Conservation (phyloP, 1,140 invertebrate species). For the Drosophila simulans region DNA sequence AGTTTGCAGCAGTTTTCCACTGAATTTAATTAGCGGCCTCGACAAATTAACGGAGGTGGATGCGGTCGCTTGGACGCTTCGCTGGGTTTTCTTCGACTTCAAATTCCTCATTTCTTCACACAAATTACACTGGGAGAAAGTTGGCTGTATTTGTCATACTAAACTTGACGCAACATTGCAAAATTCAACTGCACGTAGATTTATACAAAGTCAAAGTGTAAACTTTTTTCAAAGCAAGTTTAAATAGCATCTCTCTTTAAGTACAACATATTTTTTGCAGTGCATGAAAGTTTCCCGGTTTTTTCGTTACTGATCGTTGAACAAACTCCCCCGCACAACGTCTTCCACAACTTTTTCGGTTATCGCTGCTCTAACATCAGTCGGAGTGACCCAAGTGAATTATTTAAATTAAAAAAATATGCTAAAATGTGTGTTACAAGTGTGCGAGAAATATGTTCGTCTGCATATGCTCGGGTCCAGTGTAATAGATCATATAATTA, state of each 20-base stretch:
- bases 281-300: slow-evolving; percentile 49
- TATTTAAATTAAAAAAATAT: slow-evolving; percentile 84
- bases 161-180: background rate
- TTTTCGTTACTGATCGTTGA: slow-evolving; percentile 74
- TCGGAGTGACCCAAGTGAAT: slow-evolving; percentile 60
- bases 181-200: background rate
- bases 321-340: slow-evolving; percentile 22
- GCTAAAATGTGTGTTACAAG: slow-evolving; percentile 83
- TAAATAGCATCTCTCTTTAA: background rate
- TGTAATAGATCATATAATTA: slow-evolving; percentile 83
- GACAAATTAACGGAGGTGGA: slow-evolving; percentile 77
- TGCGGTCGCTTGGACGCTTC: slow-evolving; percentile 78
- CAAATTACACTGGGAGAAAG: background rate
- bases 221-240: background rate
- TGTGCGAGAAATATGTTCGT: slow-evolving; percentile 70
- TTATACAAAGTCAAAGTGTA: background rate
- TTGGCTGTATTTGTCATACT: too few species aligned
- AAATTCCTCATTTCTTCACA: slow-evolving; percentile 9
- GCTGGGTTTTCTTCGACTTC: slow-evolving; percentile 58
- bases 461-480: slow-evolving; percentile 33
- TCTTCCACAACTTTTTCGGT: slow-evolving; percentile 4
- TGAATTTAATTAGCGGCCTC: slow-evolving; percentile 78
- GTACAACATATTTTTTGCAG: background rate
- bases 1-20: slow-evolving; percentile 76
- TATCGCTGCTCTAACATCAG: slow-evolving; percentile 61